Conservation (phyloP, 2,113 vertebrate genomes). For the Hyperopisus bebe region DNA sequence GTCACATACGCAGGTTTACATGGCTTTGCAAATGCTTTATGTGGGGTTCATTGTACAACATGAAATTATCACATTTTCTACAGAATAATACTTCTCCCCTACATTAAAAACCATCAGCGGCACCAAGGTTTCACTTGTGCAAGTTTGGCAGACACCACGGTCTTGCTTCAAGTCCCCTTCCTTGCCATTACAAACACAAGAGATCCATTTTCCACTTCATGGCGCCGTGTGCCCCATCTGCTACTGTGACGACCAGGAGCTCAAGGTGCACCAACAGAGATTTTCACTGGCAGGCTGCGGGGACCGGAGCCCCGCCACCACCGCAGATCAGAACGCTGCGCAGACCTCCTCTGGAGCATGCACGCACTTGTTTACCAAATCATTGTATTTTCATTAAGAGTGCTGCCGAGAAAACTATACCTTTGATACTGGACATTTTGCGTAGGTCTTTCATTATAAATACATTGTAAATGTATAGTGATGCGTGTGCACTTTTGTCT, state of each 20-base stretch:
- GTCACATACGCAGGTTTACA: constrained; percentile 12
- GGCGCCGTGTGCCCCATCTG: constrained; percentile 60
- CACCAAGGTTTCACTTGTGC: constrained; percentile 25
- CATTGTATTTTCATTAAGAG: constrained; percentile 27
- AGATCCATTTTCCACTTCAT: constrained; percentile 66
- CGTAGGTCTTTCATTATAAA: background rate
- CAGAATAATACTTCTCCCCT: background rate
- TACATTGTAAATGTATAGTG: background rate
- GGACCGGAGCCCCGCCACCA: constrained; percentile 44
- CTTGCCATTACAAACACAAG: constrained; percentile 53
- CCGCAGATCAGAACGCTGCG: constrained; percentile 37
- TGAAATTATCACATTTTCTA: background rate
- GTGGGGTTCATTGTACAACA: background rate
- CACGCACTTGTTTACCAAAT: constrained; percentile 19
- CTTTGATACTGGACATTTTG: background rate
- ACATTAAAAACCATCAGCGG: constrained; percentile 16
- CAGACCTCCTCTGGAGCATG: background rate
- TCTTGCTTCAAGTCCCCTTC: constrained; percentile 38
- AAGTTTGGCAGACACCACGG: constrained; percentile 15
- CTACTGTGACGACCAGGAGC: constrained; percentile 48
- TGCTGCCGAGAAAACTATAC: background rate
- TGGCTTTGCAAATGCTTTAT: background rate
- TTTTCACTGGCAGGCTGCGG: constrained; percentile 43
- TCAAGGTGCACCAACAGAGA: constrained; percentile 51
- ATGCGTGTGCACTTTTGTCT: background rate